Percentiles rank a stretch among this genome's conserved stretches.
Conservation (phyloP, 2,888 invertebrate species). For the Limulus polyphemus region DNA sequence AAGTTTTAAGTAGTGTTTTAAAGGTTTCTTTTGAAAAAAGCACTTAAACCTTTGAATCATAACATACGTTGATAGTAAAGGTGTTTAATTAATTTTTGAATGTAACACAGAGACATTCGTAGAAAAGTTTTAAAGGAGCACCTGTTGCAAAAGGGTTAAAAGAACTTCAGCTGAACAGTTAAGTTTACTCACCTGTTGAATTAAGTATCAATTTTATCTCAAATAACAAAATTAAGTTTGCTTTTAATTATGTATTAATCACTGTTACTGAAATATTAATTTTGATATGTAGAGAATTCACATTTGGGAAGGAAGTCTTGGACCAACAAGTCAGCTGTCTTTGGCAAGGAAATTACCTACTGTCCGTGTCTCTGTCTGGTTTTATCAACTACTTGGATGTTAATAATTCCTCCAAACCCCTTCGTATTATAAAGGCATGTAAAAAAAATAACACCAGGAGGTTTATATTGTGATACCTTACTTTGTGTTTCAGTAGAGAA, state of each 20-base stretch:
- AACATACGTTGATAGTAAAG: no score
- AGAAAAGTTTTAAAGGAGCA: no score
- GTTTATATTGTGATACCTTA: no score
- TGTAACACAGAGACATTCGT: not conserved
- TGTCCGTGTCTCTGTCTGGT: constrained; percentile 89
- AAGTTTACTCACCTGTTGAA: not conserved
- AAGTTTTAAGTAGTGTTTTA: no score
- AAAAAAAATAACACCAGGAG: no score
- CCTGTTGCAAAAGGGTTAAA: not conserved
- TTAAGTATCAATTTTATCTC: no score
- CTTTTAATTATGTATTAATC: no score
- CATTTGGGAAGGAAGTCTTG: constrained; percentile 51
- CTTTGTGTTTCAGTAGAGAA: no score
- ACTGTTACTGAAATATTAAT: not conserved
- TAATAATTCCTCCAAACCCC: constrained; percentile 65
- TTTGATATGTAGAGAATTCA: constrained; percentile 53
- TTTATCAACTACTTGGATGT: constrained; percentile 87
- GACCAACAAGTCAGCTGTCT: constrained; percentile 54
- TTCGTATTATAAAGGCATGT: constrained; percentile 58
- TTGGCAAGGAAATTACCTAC: constrained; percentile 80
- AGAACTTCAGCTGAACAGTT: not conserved
- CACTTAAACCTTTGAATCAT: no score
- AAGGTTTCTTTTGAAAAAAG: no score
- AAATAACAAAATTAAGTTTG: no score
- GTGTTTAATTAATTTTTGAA: no score